phyloP scores from a whole-genome alignment of 2,888 invertebrate species.

The Patella pellucida region DNA sequence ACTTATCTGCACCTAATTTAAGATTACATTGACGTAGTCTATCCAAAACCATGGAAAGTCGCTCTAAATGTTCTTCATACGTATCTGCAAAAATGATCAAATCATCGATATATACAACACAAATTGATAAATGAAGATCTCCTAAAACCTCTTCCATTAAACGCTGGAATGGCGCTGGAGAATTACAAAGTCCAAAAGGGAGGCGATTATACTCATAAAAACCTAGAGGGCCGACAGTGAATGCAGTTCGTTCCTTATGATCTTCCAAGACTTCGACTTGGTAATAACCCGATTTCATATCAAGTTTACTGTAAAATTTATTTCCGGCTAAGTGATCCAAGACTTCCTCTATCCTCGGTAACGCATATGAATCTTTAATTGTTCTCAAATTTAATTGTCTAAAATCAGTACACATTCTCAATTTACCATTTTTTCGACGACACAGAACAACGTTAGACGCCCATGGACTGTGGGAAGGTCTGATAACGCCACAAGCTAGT shows the following conservation, averaged over 20 bases:
- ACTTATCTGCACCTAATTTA: too few species aligned
- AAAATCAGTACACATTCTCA: slow-evolving; percentile 3
- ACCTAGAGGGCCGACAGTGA: background rate
- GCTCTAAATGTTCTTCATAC: background rate
- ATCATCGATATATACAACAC: background rate
- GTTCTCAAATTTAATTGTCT: background rate
- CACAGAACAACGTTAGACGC: background rate
- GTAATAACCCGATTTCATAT: slow-evolving; percentile 1
- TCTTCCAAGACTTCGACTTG: background rate
- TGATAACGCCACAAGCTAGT: background rate
- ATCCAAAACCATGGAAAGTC: too few species aligned
- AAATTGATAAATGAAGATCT: slow-evolving; percentile 7
- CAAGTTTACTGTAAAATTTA: background rate
- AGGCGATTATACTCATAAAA: background rate
- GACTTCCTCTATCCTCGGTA: background rate
- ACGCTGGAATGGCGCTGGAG: background rate
- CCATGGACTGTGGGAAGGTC: background rate
- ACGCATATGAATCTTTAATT: background rate
- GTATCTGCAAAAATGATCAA: slow-evolving; percentile 3
- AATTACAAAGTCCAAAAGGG: background rate
- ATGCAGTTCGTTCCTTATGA: background rate
- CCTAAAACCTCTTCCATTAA: background rate
- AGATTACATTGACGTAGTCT: too few species aligned
- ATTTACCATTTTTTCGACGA: background rate
- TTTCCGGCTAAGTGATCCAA: background rate